Base-by-base conservation (phyloP, 2,888 invertebrate genomes). In the Drosophila monieri region DNA sequence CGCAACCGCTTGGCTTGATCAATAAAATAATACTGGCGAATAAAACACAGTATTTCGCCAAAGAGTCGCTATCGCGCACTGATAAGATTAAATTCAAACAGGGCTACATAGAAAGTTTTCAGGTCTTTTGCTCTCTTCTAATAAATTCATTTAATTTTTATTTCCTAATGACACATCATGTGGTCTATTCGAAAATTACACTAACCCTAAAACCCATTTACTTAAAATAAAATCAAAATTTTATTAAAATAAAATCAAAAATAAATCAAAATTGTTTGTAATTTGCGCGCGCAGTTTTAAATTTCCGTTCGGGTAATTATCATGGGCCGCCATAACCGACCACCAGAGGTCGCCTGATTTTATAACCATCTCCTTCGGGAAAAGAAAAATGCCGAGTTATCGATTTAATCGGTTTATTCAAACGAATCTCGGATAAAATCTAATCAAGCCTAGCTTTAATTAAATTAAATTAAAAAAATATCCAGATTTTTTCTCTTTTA, bases 41-140 rank as follows among this genome's bases (percentile, higher is more conserved):
- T 57, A 49, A 70, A 14, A 35, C 37, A 41, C 27, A 18, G 64
- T 25, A 46, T 46, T 52, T 52, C 35, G 44, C 64, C 44, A 52
- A 32, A 39, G 59, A 21, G 15, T 61, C 23, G 37, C 30, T 37
- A 60, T 47, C 21, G 52, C 32, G 9, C 37, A 27, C 18, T 70
- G 83, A 84, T 84, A 84, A 84, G 84, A 84, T 84, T 84, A 48
- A 44, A 59, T 52, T 66, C 64, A 21, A 18, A 30, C 79, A 80
- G 81, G 69, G 78, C 69, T 79, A 52, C 80, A 46, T 9, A 23
- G 9, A 41, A 0, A 3, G 9, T 37, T 37, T 2, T 14, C 14
- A 10, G 10, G 6, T 15, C 3, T 1, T 25, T 10, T 10, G 3
- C 18, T 48, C 12, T 9, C 18, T 10, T 12, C 3, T 12, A 30